A percentile compares a stretch with the other conserved stretches of the same genome.
phyloP scores from a whole-genome alignment of 2,888 invertebrate species.

The Trisateles emortualis region DNA sequence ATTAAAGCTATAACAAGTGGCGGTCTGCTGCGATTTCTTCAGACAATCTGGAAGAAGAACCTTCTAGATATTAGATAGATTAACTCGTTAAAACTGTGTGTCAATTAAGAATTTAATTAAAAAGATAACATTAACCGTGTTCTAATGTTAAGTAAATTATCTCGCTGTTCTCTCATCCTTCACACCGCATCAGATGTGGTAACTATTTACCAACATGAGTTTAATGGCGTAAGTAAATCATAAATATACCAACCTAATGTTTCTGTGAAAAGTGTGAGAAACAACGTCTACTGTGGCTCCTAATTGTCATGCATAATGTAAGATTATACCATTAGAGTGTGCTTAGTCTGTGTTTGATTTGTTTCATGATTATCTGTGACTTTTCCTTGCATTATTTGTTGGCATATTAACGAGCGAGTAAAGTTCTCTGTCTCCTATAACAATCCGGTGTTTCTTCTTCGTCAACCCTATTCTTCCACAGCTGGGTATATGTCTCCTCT shows the following conservation, averaged over 20 bases:
- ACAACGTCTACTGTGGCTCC: slow-evolving; percentile 28
- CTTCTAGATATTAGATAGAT: too few relatives aligned
- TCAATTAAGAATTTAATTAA: too few relatives aligned
- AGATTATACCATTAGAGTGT: slow-evolving; percentile 7
- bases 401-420: too few relatives aligned
- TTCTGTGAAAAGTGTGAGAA: slow-evolving; percentile 69
- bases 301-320: slow-evolving; percentile 23
- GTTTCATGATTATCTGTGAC: slow-evolving; percentile 13
- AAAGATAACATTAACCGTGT: too few relatives aligned
- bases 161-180: slow-evolving; percentile 19
- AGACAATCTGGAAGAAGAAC: too few relatives aligned
- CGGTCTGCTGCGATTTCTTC: too few relatives aligned
- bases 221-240: slow-evolving; percentile 65
- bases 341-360: slow-evolving; percentile 7
- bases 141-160: not conserved
- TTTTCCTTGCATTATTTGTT: slow-evolving; percentile 21
- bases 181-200: slow-evolving; percentile 45
- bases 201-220: slow-evolving; percentile 54
- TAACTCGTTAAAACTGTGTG: too few relatives aligned
- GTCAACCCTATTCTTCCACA: too few relatives aligned
- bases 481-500: too few relatives aligned
- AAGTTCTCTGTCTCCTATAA: too few relatives aligned
- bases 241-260: slow-evolving; percentile 53
- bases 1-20: too few relatives aligned
- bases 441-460: too few relatives aligned